These are phyloP conservation scores for Vanessa cardui DNA, from an alignment of 2,888 invertebrate species.

Conservation along the genomic window DNA sequence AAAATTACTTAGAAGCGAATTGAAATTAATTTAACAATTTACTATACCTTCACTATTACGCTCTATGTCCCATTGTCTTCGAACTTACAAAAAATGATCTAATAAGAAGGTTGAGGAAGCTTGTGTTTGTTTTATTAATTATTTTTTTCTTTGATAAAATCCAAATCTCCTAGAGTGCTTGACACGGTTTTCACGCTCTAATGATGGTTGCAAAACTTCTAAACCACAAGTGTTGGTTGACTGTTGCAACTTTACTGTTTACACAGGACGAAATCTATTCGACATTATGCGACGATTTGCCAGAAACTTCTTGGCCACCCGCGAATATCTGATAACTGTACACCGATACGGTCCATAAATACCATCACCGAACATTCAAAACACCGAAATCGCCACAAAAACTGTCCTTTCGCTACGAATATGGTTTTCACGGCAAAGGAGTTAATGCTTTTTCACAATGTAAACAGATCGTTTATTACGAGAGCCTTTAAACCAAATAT, in stretches of 20 bases:
- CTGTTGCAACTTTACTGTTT: constrained; percentile 57
- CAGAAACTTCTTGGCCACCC: constrained; percentile 49
- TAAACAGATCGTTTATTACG: constrained; percentile 69
- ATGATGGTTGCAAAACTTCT: constrained; percentile 76
- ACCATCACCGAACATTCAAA: constrained; percentile 57
- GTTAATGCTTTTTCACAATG: constrained; percentile 67
- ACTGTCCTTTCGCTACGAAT: constrained; percentile 65
- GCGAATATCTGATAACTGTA: constrained; percentile 60
- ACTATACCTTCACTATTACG: constrained; percentile 45
- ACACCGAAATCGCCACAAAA: constrained; percentile 60
- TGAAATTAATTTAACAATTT: constrained; percentile 1
- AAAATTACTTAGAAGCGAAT: constrained; percentile 1
- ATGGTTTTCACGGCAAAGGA: constrained; percentile 59
- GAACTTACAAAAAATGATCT: constrained; percentile 40
- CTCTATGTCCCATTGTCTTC: constrained; percentile 46
- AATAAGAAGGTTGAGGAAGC: constrained; percentile 40
- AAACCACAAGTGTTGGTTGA: constrained; percentile 54
- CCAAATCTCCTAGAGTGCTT: constrained; percentile 58
- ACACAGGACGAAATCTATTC: constrained; percentile 43
- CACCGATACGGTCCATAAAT: constrained; percentile 61
- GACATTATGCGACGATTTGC: constrained; percentile 46
- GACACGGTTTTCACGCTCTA: constrained; percentile 81
- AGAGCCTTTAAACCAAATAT: constrained; percentile 49
- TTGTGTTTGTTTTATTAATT: constrained; percentile 14
- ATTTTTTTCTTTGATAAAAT: constrained; percentile 42